phyloP scores from a whole-genome alignment of 2,113 vertebrate genomes.

The Pelecanoides urinatrix region DNA sequence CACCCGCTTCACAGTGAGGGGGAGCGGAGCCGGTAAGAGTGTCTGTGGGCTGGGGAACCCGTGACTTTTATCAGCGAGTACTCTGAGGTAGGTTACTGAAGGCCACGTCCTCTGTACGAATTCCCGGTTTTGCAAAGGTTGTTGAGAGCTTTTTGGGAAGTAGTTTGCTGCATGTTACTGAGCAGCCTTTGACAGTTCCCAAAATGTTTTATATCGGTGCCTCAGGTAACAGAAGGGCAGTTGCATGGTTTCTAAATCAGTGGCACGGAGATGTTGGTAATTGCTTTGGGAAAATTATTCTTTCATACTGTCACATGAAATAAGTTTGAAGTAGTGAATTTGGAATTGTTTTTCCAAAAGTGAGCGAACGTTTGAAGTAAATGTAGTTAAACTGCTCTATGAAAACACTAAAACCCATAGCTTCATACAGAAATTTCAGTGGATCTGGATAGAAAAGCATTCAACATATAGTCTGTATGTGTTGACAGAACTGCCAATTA shows the following conservation, averaged over 20 bases:
- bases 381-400: not conserved
- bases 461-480: not conserved
- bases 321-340: not conserved
- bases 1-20: not conserved
- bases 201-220: not conserved
- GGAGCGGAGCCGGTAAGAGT: rapidly evolving
- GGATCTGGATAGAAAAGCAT: not conserved
- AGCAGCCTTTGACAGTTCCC: not conserved
- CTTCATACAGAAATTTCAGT: not conserved
- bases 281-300: not conserved
- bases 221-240: not conserved
- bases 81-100: not conserved
- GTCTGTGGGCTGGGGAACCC: not conserved
- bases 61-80: rapidly evolving
- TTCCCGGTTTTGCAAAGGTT: not conserved
- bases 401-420: not conserved
- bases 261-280: not conserved
- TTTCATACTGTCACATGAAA: not conserved
- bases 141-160: not conserved
- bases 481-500: not conserved
- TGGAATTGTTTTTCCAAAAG: not conserved
- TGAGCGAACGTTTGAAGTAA: not conserved
- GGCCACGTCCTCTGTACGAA: not conserved
- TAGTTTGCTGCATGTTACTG: not conserved
- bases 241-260: not conserved